Conservation (phyloP, 1,140 invertebrate genomes). For the Gonatopus flavifemur region DNA sequence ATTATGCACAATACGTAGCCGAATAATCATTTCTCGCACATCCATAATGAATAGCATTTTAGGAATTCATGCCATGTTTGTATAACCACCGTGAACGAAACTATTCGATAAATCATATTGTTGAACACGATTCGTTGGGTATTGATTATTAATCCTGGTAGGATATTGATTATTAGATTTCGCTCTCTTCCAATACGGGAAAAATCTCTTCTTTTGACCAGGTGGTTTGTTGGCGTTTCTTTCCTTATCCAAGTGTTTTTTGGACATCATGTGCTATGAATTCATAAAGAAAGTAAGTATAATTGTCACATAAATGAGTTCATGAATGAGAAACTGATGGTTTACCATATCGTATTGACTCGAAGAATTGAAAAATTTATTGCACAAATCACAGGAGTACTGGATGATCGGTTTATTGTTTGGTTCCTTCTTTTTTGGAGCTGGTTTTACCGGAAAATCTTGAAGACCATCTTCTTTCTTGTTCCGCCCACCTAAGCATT, state of each 20-base stretch:
- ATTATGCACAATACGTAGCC: too few species aligned
- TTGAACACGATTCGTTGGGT: constrained; percentile 20
- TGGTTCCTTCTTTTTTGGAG: neutral
- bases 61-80: constrained; percentile 16
- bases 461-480: constrained; percentile 25
- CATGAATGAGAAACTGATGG: constrained; percentile 8
- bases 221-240: constrained; percentile 35
- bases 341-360: constrained; percentile 52
- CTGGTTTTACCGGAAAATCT: too few species aligned
- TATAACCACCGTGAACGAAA: constrained; percentile 46
- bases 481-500: constrained; percentile 56
- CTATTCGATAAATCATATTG: constrained; percentile 38
- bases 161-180: constrained; percentile 33
- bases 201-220: constrained; percentile 40
- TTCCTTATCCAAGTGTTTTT: constrained; percentile 47
- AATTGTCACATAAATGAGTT: neutral
- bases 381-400: constrained; percentile 47
- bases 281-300: neutral
- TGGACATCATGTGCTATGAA: constrained; percentile 51
- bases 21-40: too few species aligned
- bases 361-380: constrained; percentile 54
- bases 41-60: neutral
- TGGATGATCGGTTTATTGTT: too few species aligned
- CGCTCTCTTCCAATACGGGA: constrained; percentile 47
- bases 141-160: too few species aligned